Conservation (phyloP, 2,888 invertebrate genomes). For the Leptogaster cylindrica region DNA sequence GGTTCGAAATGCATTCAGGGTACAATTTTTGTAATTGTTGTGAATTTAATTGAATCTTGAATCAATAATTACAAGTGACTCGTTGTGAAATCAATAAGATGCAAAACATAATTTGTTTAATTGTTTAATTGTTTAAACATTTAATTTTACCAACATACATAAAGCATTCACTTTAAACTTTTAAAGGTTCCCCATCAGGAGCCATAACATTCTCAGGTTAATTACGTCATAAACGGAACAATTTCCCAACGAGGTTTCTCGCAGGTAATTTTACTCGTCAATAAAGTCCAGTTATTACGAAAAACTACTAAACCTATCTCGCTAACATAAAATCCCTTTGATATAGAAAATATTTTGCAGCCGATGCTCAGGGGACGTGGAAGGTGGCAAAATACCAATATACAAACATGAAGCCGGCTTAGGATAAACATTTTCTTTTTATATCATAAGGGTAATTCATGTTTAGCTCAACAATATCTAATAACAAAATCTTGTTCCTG, state of each 20-base stretch:
- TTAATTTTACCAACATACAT: too few species aligned
- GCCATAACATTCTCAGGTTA: slow-evolving; percentile 30
- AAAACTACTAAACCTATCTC: slow-evolving; percentile 26
- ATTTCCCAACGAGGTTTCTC: slow-evolving; percentile 31
- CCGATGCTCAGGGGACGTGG: slow-evolving; percentile 24
- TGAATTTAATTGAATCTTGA: too few species aligned
- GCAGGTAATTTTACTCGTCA: slow-evolving; percentile 41
- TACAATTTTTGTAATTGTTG: too few species aligned
- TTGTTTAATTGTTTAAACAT: too few species aligned
- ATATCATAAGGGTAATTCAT: slow-evolving; percentile 26
- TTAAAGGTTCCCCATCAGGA: too few species aligned
- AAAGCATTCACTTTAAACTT: too few species aligned
- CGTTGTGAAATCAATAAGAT: too few species aligned
- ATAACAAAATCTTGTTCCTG: slow-evolving; percentile 20
- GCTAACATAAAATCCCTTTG: slow-evolving; percentile 38
- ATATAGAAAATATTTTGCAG: slow-evolving; percentile 32
- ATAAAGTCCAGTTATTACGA: slow-evolving; percentile 40
- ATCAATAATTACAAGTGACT: too few species aligned
- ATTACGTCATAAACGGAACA: slow-evolving; percentile 29
- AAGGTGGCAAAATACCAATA: slow-evolving; percentile 30
- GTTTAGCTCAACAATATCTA: slow-evolving; percentile 21
- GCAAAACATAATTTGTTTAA: too few species aligned
- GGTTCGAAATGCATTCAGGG: too few species aligned
- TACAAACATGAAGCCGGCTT: slow-evolving; percentile 4
- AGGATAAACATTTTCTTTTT: slow-evolving; percentile 20